Base-by-base conservation (phyloP, 2,888 invertebrate species). In the Archaeoteleia sp. region DNA sequence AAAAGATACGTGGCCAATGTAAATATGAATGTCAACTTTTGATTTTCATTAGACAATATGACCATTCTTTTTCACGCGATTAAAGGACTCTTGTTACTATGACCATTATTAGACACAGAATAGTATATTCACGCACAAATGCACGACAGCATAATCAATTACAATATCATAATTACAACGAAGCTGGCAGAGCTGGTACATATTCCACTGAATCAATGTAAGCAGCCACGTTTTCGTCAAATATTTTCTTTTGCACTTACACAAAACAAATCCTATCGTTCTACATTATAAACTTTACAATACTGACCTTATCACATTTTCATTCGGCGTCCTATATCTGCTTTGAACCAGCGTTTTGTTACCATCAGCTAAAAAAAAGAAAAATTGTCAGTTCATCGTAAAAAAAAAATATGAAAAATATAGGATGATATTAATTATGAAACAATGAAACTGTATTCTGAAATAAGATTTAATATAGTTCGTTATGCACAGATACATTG, bases 221-320 rank as follows among this genome's bases (percentile, higher is more conserved):
- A 58, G 66, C 70, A 70, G 62, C 70, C 66, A 58, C 49, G 49
- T 70, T 65, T 29, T 61, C 25, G 14, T 54, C 55, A 48, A 46
- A 42, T 46, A 53, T 61, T 42, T 14, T 48, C 39, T 57, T 57
- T 8, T 53, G 42, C 66, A 57, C 57, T 66, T 67, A 54, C 63
- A 60, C 58, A 63, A 51, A 63, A 68, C 68, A 63, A 35, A 51
- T 20, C 13, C 45, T 57, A 58, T 58, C 25, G 15, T n/a, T 49
- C 35, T 46, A 55, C 37, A 14, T 8, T 37, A 3, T 32, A 10
- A 3, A 12, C 14, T 46, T 39, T 39, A 3, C 12, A 20, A 42
- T 54, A 83, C 86, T 84, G 82, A 90, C 90, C 90, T 93, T 83
- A 93, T 91, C 39, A 93, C 86, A 82, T 89, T 90, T 78, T 93